Evolutionary conservation across 1,140 invertebrate genomes (phyloP).

Genomic region (Neomicropteryx cornuta): DNA sequence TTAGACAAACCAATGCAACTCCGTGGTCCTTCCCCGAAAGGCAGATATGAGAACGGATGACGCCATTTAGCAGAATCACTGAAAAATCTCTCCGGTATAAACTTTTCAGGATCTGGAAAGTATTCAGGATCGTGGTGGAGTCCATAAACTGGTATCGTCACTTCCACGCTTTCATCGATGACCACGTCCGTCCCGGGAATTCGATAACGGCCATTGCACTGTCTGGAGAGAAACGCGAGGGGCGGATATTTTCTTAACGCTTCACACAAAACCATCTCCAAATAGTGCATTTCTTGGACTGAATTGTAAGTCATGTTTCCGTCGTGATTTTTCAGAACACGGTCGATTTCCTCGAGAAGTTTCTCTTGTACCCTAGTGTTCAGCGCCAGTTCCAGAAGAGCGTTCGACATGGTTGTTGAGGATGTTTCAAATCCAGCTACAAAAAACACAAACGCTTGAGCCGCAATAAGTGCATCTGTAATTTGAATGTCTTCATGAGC

Average conservation of each 20-base stretch:
- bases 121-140: conserved; percentile 18
- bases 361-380: conserved; percentile 20
- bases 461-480: conserved; percentile 14
- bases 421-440: conserved; percentile 14
- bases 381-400: conserved; percentile 18
- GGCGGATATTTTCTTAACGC: conserved; percentile 3
- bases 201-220: no score
- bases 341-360: conserved; percentile 16
- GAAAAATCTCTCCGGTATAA: conserved; percentile 32
- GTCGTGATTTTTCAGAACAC: conserved; percentile 7
- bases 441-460: conserved; percentile 16
- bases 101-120: conserved; percentile 29
- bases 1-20: conserved; percentile 44
- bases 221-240: no score
- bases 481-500: no score
- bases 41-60: conserved; percentile 31
- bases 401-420: conserved; percentile 5
- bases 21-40: conserved; percentile 45
- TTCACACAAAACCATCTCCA: conserved; percentile 18
- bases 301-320: conserved; percentile 24
- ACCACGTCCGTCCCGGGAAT: no score
- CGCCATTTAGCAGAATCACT: conserved; percentile 21
- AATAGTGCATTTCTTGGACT: conserved; percentile 25
- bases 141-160: conserved; percentile 18
- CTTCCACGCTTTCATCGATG: no score